These are phyloP conservation scores for Sebastes nivosus DNA, from an alignment of 2,797 vertebrate species.

Conservation along the genomic window DNA sequence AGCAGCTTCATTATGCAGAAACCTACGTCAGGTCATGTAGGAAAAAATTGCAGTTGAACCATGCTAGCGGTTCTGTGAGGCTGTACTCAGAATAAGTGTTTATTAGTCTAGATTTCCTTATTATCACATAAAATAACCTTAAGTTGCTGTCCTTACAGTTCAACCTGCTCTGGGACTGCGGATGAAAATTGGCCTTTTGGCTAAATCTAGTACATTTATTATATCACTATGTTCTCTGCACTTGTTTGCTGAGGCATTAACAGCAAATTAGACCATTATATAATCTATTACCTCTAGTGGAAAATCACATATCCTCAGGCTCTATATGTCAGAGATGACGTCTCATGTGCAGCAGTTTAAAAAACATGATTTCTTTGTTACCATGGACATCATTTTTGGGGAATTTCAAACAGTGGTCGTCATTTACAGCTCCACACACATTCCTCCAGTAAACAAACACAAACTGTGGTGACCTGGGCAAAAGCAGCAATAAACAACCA, in stretches of 20 bases:
- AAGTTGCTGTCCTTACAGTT: background rate
- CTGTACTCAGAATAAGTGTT: background rate
- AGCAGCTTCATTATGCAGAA: too few relatives aligned
- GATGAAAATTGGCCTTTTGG: background rate
- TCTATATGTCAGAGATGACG: background rate
- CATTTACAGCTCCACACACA: conserved; percentile 41
- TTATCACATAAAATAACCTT: background rate
- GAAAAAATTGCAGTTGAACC: too few relatives aligned
- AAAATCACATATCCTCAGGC: conserved; percentile 4
- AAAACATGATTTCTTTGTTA: background rate
- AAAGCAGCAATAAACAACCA: conserved; percentile 67
- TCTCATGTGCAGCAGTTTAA: conserved; percentile 6
- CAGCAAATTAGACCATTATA: background rate
- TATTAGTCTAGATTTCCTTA: background rate
- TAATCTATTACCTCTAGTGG: background rate
- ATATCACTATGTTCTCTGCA: background rate
- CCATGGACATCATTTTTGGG: conserved; percentile 21
- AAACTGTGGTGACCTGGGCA: conserved; percentile 52
- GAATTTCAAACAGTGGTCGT: conserved; percentile 50
- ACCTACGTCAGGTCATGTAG: too few relatives aligned
- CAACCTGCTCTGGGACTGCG: background rate
- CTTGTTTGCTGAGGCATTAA: background rate
- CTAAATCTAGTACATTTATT: background rate
- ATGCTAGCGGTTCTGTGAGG: background rate
- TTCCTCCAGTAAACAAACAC: conserved; percentile 62